Percentiles rank a stretch among this genome's conserved stretches.
Evolutionary conservation across 2,113 vertebrate species (phyloP).

Genomic region (Miniopterus natalensis): DNA sequence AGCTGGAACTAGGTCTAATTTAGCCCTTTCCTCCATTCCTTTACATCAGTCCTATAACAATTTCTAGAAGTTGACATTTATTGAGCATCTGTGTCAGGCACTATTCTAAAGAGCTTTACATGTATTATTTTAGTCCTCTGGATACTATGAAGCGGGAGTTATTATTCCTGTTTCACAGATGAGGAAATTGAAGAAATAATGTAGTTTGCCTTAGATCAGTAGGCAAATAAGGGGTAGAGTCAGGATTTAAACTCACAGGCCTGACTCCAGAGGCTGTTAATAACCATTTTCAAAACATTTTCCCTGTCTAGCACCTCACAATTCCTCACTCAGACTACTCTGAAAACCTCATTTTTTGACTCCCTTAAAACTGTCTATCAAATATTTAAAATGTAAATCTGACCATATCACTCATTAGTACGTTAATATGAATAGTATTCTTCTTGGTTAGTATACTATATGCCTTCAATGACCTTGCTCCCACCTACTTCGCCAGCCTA

Average conservation of each 20-base stretch:
- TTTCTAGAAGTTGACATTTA: conserved; percentile 2
- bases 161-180: conserved; percentile 21
- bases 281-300: conserved; percentile 17
- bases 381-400: conserved; percentile 45
- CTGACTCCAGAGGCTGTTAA: neutral
- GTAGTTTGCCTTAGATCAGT: conserved; percentile 26
- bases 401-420: neutral
- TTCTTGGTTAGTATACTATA: neutral
- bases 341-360: neutral
- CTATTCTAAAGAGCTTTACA: conserved; percentile 6
- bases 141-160: neutral
- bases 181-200: neutral
- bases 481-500: neutral
- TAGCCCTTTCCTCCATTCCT: neutral
- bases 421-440: neutral
- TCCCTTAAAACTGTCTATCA: conserved; percentile 40
- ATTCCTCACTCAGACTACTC: conserved; percentile 55
- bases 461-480: neutral
- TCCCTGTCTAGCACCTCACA: neutral
- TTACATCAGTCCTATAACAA: neutral
- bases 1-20: neutral
- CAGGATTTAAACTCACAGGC: neutral
- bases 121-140: conserved; percentile 39
- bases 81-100: conserved; percentile 13
- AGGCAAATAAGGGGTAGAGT: neutral